Evolutionary conservation across 2,888 invertebrate species (phyloP).

Genomic region (Chrysolina oricalcia): DNA sequence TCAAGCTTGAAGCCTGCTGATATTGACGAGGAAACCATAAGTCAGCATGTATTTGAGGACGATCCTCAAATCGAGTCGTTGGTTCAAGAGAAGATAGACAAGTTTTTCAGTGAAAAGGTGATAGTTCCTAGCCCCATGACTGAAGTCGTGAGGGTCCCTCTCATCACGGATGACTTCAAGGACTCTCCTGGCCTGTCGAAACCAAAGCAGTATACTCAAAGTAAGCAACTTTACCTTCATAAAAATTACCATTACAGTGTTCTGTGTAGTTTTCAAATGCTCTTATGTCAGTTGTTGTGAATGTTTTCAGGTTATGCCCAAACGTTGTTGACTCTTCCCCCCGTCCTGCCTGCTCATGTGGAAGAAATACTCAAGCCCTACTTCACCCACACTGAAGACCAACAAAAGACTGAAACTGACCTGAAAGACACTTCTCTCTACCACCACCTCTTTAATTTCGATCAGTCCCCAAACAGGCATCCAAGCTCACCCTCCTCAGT

Average conservation of each 20-base stretch:
- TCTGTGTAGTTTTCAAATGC: background rate
- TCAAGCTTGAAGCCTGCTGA: slow-evolving; percentile 80
- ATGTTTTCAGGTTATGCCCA: slow-evolving; percentile 76
- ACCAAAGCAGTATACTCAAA: slow-evolving; percentile 47
- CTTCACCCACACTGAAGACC: slow-evolving; percentile 74
- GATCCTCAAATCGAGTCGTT: slow-evolving; percentile 79
- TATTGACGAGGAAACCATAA: slow-evolving; percentile 78
- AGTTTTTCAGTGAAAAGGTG: slow-evolving; percentile 69
- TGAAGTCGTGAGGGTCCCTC: slow-evolving; percentile 50
- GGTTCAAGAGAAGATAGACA: slow-evolving; percentile 81
- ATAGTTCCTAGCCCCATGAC: slow-evolving; percentile 70
- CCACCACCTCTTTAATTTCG: slow-evolving; percentile 66
- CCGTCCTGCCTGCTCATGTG: slow-evolving; percentile 76
- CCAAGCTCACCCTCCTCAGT: slow-evolving; percentile 22
- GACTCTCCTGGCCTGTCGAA: background rate
- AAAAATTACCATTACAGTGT: no score
- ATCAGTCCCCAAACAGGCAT: slow-evolving; percentile 48
- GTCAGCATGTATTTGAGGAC: slow-evolving; percentile 76
- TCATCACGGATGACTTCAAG: slow-evolving; percentile 43
- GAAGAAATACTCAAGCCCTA: slow-evolving; percentile 78
- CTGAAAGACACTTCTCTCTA: slow-evolving; percentile 62
- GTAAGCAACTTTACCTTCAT: slow-evolving; percentile 38
- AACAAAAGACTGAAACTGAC: slow-evolving; percentile 54
- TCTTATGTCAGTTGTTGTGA: background rate
- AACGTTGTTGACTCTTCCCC: slow-evolving; percentile 79